Base-by-base conservation (phyloP, 2,113 vertebrate species). In the Gallinago media region DNA sequence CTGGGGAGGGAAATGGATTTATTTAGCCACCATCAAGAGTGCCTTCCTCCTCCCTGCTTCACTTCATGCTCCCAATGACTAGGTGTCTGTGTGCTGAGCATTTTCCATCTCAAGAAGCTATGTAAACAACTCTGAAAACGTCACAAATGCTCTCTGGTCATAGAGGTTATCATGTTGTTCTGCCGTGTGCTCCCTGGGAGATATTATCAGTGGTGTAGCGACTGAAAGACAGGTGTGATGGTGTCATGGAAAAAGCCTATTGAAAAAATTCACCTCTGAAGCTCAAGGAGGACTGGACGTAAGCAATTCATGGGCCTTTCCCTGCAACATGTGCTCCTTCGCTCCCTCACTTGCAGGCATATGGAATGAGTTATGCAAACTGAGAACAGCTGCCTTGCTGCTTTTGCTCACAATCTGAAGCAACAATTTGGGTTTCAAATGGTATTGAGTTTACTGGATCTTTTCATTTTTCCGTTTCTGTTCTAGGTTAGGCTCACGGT, bases 291-390 rank as follows among this genome's bases (percentile, higher is more conserved):
- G 58, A 68, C 34, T 50, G 62, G 79, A 95, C 11, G 2, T 49
- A 81, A 91, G 42, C 1, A 0, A 67, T 8, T 62, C 6, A 1
- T 17, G n/a, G 56, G 75, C 77, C 68, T 94, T 36, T 85, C 68
- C 56, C 61, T 89, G 85, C 74, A 82, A 44, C 1, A 3, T 68
- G 70, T 59, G 27, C 63, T 92, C 44, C 65, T 67, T 61, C 25
- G 0, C 36, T 95, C 36, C 70, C 50, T 75, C 63, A 15, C 54
- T 85, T 72, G 44, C 59, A 70, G 88, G 58, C 89, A 81, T 58
- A 77, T 38, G 78, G 84, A 92, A 94, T 0, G 13, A 96, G 84
- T 91, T 96, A 96, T 15, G 66, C 81, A 97, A 96, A 94, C 62
- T 81, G 70, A 83, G 81, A 97, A 91, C 82, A 94, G 92, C 86